Conservation (phyloP, 2,113 vertebrate species). For the Nyctereutes procyonoides region DNA sequence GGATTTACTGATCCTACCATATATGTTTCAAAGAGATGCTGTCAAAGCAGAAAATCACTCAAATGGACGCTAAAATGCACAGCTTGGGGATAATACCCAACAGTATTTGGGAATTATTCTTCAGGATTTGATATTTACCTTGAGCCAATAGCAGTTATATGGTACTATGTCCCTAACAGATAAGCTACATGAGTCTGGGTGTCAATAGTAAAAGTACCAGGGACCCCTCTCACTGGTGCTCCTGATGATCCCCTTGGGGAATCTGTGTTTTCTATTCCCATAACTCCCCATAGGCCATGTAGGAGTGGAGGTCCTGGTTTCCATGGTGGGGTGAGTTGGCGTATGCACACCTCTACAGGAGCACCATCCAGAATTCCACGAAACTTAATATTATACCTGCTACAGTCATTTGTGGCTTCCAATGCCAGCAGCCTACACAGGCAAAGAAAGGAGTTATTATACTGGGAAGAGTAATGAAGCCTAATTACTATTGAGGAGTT, state of each 20-base stretch:
- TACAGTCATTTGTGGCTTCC: neutral
- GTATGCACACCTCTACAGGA: neutral
- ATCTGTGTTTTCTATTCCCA: neutral
- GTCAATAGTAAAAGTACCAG: neutral
- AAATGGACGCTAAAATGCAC: neutral
- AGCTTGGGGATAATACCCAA: neutral
- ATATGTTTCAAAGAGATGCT: neutral
- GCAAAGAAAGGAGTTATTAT: neutral
- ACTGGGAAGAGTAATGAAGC: neutral
- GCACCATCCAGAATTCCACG: neutral
- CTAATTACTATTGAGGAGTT: neutral
- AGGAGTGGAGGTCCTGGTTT: neutral
- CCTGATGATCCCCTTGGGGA: neutral
- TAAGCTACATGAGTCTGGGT: neutral
- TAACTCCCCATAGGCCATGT: neutral
- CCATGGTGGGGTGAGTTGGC: neutral
- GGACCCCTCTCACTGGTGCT: neutral
- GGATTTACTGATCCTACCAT: neutral
- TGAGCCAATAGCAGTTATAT: neutral
- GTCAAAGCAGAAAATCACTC: neutral
- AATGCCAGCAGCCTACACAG: neutral
- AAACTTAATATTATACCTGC: neutral
- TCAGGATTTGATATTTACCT: slow-evolving; percentile 17
- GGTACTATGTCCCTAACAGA: neutral
- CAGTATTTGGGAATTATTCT: neutral